A percentile compares a stretch with the other conserved stretches of the same genome.
Conservation (phyloP, 2,888 invertebrate species). For the Apodemia zela region DNA sequence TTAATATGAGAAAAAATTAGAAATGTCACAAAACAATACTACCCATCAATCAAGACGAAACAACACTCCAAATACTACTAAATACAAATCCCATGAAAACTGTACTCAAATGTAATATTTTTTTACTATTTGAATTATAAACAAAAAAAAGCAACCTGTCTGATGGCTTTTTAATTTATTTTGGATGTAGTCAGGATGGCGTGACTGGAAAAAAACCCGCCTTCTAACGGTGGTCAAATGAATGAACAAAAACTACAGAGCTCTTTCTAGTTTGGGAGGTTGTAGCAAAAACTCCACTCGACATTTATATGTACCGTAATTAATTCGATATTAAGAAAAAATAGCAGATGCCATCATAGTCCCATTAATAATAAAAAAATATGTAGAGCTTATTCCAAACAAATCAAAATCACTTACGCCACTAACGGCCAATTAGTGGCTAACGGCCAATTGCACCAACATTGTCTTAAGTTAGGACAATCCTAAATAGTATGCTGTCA, state of each 20-base stretch:
- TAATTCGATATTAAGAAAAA: not conserved
- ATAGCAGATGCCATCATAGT: not conserved
- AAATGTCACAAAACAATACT: too few relatives aligned
- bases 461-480: too few relatives aligned
- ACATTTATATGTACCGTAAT: constrained; percentile 3
- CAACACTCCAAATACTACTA: not conserved
- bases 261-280: constrained; percentile 4
- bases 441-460: too few relatives aligned
- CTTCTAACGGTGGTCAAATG: constrained; percentile 40
- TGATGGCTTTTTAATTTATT: constrained; percentile 69
- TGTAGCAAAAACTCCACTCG: not conserved
- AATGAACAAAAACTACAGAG: constrained; percentile 9
- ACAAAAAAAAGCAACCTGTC: constrained; percentile 40
- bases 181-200: constrained; percentile 44
- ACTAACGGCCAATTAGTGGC: too few relatives aligned
- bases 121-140: not conserved
- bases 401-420: too few relatives aligned
- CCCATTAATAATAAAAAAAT: not conserved
- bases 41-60: not conserved
- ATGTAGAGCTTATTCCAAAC: too few relatives aligned
- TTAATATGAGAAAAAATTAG: too few relatives aligned
- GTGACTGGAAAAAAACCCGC: constrained; percentile 46
- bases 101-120: not conserved
- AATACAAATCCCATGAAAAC: not conserved
- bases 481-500: too few relatives aligned